These are phyloP conservation scores for Dolichallabes microphthalmus DNA, from an alignment of 2,113 vertebrate genomes.

Conservation along the genomic window DNA sequence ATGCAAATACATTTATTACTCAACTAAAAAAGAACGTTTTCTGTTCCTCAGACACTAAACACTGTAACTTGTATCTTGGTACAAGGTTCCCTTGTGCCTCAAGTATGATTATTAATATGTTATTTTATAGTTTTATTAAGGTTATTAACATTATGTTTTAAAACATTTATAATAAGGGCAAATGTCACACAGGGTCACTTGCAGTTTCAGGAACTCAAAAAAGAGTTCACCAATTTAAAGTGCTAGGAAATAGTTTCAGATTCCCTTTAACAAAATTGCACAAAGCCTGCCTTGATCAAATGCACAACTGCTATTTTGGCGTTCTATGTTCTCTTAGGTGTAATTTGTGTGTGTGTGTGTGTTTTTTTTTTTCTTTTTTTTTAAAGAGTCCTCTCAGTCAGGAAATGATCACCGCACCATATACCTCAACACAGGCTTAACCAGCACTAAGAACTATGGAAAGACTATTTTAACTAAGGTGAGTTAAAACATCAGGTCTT, in stretches of 20 bases:
- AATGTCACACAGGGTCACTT: not conserved
- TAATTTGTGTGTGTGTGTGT: too few species aligned
- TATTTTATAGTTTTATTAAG: not conserved
- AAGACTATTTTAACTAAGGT: constrained; percentile 99
- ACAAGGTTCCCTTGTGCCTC: not conserved
- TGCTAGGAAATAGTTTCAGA: not conserved
- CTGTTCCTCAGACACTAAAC: not conserved
- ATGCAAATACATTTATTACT: not conserved
- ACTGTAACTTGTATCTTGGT: not conserved
- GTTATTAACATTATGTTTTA: not conserved
- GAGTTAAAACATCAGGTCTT: not conserved
- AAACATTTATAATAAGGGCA: not conserved
- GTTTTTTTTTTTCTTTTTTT: constrained; percentile 34
- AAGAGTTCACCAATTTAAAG: not conserved
- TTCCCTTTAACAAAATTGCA: not conserved
- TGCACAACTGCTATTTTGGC: not conserved
- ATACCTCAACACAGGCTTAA: constrained; percentile 93
- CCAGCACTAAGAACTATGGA: constrained; percentile 98
- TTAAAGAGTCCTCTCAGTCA: constrained; percentile 72
- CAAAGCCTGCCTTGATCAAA: not conserved
- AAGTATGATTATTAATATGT: not conserved
- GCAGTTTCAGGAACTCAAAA: not conserved
- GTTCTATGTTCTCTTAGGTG: not conserved
- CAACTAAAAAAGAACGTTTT: not conserved
- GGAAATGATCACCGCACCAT: constrained; percentile 74